phyloP scores from a whole-genome alignment of 2,888 invertebrate genomes.

The Thera britannica region DNA sequence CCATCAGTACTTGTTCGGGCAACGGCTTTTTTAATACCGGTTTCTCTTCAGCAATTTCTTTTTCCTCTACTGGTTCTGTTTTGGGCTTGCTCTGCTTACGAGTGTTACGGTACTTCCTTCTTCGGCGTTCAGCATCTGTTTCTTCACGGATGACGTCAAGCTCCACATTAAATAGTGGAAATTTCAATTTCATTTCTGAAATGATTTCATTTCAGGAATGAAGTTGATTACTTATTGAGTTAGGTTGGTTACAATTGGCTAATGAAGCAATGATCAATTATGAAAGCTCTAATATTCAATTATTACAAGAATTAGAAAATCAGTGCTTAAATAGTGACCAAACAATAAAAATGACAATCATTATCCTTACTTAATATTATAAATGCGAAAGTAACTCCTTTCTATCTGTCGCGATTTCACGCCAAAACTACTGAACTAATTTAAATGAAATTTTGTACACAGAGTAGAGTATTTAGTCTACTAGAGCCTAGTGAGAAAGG shows the following conservation, averaged over 20 bases:
- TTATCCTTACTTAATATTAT: too few species aligned
- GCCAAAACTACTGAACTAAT: too few species aligned
- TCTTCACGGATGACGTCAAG: slow-evolving; percentile 93
- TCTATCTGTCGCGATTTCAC: too few species aligned
- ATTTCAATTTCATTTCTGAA: slow-evolving; percentile 90
- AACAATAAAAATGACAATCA: too few species aligned
- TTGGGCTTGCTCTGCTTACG: slow-evolving; percentile 54
- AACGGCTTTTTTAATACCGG: slow-evolving; percentile 56
- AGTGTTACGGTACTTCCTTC: slow-evolving; percentile 76
- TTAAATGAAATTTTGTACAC: too few species aligned
- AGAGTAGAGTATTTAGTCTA: too few species aligned
- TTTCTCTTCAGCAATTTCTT: slow-evolving; percentile 34
- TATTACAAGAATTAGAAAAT: too few species aligned
- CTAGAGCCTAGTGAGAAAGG: too few species aligned
- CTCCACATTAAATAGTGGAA: slow-evolving; percentile 92
- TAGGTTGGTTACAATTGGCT: background rate
- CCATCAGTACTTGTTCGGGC: slow-evolving; percentile 90
- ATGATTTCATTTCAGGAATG: slow-evolving; percentile 77
- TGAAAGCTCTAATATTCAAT: background rate
- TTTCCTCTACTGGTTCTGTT: slow-evolving; percentile 31
- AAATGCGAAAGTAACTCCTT: too few species aligned
- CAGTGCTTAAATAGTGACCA: too few species aligned
- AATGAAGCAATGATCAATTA: background rate
- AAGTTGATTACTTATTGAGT: slow-evolving; percentile 52
- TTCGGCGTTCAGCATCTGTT: slow-evolving; percentile 84